A percentile compares a stretch with the other conserved stretches of the same genome.
These are phyloP conservation scores for Euzetes globulus DNA, from an alignment of 2,888 invertebrate genomes.

Conservation along the genomic window DNA sequence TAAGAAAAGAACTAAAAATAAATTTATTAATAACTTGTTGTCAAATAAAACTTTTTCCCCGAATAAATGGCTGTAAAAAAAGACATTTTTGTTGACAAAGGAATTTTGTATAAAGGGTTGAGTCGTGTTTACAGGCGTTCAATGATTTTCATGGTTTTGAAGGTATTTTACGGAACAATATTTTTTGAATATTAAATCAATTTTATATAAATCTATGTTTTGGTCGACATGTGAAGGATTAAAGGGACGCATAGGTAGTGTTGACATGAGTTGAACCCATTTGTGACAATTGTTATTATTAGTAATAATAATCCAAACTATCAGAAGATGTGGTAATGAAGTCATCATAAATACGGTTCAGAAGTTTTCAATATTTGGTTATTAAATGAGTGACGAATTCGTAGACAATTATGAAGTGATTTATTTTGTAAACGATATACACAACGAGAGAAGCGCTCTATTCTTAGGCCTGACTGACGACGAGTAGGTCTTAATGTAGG, in stretches of 20 bases:
- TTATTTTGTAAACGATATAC: background rate
- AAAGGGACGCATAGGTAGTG: too few relatives aligned
- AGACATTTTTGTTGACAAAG: background rate
- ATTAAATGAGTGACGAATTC: background rate
- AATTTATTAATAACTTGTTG: background rate
- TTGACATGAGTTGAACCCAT: background rate
- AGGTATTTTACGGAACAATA: background rate
- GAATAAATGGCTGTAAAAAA: background rate
- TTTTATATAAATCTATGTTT: slow-evolving; percentile 12
- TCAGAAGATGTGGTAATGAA: slow-evolving; percentile 1
- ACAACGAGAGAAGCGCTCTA: background rate
- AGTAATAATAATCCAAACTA: background rate
- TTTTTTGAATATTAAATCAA: background rate
- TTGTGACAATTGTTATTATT: background rate
- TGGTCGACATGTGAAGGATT: background rate
- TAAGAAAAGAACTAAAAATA: background rate
- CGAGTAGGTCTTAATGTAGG: background rate
- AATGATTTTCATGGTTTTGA: background rate
- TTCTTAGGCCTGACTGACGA: background rate
- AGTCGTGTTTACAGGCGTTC: slow-evolving; percentile 14
- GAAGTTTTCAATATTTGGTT: background rate
- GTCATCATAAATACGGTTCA: slow-evolving; percentile 22
- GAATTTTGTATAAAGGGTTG: background rate
- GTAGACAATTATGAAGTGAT: slow-evolving; percentile 14
- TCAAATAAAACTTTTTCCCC: background rate